A percentile compares a stretch with the other conserved stretches of the same genome.
phyloP scores from a whole-genome alignment of 2,888 invertebrate species.

The Apamea anceps region DNA sequence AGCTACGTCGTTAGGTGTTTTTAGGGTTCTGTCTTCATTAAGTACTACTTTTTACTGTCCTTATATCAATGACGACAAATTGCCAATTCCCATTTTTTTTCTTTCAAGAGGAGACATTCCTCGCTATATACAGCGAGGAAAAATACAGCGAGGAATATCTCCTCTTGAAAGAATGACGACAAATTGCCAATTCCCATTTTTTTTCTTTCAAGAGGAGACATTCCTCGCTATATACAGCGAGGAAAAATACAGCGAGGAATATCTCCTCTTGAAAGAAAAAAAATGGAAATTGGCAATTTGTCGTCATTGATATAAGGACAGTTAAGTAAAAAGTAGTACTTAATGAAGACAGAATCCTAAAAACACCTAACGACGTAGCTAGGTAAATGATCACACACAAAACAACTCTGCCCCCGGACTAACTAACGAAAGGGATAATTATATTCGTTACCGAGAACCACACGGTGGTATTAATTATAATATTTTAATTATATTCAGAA shows the following conservation, averaged over 20 bases:
- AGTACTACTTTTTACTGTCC: too few relatives aligned
- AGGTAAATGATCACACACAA: constrained; percentile 23
- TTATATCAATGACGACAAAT: not conserved
- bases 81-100: not conserved
- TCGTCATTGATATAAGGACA: not conserved
- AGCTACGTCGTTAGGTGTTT: not conserved
- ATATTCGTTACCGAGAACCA: constrained; percentile 38
- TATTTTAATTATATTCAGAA: constrained; percentile 52
- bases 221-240: too few relatives aligned
- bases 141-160: too few relatives aligned
- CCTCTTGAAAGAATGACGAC: too few relatives aligned
- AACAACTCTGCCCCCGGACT: not conserved
- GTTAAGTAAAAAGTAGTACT: not conserved
- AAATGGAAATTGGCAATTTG: not conserved
- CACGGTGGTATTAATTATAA: constrained; percentile 46
- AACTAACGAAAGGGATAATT: constrained; percentile 56
- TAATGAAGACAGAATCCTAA: not conserved
- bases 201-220: too few relatives aligned
- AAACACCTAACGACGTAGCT: not conserved
- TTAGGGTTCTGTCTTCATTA: not conserved
- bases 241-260: too few relatives aligned
- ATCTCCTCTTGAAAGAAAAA: not conserved
- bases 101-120: not conserved
- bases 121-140: too few relatives aligned
- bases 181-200: too few relatives aligned